Conservation (phyloP, 2,113 vertebrate species). For the Oceanodroma tethys region DNA sequence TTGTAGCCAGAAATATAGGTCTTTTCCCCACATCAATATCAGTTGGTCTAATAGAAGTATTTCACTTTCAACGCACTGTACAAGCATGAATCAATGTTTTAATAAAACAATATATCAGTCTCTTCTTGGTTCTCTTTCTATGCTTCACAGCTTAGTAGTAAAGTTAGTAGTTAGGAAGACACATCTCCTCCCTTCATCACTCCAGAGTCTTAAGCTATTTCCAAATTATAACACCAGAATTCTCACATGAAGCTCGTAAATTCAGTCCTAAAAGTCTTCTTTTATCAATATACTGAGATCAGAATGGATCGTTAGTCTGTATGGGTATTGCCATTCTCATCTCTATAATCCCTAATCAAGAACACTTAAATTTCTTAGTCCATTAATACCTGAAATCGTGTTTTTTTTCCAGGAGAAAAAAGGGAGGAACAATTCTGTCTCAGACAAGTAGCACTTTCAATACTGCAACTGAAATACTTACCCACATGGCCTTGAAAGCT, state of each 20-base stretch:
- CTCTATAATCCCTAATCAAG: slow-evolving; percentile 41
- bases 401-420: not conserved
- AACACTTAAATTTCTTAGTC: slow-evolving; percentile 46
- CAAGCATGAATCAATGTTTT: not conserved
- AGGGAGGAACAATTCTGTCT: not conserved
- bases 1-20: not conserved
- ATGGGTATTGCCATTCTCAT: slow-evolving; percentile 10
- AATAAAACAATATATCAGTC: not conserved
- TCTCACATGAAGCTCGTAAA: slow-evolving; percentile 52
- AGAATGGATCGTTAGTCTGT: not conserved
- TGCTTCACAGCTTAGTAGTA: not conserved
- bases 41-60: not conserved
- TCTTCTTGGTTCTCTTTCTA: not conserved
- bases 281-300: slow-evolving; percentile 43
- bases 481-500: not conserved
- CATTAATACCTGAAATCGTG: slow-evolving; percentile 30
- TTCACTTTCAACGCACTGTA: not conserved
- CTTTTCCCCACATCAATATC: not conserved
- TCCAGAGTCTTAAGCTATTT: slow-evolving; percentile 54
- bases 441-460: not conserved
- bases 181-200: slow-evolving; percentile 40
- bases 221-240: not conserved
- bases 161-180: slow-evolving; percentile 34
- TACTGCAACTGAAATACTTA: not conserved
- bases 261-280: slow-evolving; percentile 64